These are phyloP conservation scores for Oxytorus armatus DNA, from an alignment of 2,888 invertebrate genomes.

Conservation along the genomic window DNA sequence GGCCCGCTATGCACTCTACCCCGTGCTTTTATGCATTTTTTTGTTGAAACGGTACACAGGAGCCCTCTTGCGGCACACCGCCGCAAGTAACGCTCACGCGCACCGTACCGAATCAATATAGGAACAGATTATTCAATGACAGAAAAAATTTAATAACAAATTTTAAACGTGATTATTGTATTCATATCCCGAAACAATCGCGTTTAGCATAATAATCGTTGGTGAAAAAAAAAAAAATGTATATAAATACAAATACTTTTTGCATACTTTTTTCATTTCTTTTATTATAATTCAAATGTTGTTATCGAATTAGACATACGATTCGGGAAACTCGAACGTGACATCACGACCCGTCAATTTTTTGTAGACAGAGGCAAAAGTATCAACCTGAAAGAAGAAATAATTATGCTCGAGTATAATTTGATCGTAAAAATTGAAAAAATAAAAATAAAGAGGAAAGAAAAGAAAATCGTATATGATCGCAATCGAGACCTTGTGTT, in stretches of 20 bases:
- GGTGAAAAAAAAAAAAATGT: background rate
- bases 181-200: no score
- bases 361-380: conserved; percentile 99
- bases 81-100: no score
- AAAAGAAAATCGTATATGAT: background rate
- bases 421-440: conserved; percentile 16
- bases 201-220: no score
- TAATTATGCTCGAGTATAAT: background rate
- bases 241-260: background rate
- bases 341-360: conserved; percentile 99
- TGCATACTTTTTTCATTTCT: conserved; percentile 34
- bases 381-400: conserved; percentile 93
- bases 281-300: conserved; percentile 60
- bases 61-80: no score
- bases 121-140: no score
- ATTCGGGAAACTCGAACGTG: conserved; percentile 99
- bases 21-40: no score
- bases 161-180: no score
- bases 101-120: no score
- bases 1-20: no score
- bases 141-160: no score
- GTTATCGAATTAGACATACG: conserved; percentile 91
- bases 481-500: conserved; percentile 93
- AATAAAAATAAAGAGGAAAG: background rate
- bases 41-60: no score